Percentiles rank a stretch among this genome's conserved stretches.
phyloP scores from a whole-genome alignment of 2,797 vertebrate genomes.

The Brachymystax lenok region DNA sequence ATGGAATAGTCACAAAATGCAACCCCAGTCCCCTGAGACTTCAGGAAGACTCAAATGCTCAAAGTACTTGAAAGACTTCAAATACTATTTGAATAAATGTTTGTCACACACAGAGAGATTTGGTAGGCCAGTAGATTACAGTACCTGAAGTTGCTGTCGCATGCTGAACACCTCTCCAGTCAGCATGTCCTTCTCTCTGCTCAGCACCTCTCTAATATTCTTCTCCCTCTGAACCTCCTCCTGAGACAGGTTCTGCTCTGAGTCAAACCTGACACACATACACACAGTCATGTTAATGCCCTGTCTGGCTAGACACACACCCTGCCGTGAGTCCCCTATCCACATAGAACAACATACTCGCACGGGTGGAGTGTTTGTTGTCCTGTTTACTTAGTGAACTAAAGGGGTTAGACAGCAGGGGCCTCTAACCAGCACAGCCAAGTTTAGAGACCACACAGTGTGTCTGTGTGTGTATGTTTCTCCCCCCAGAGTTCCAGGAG shows the following conservation, averaged over 20 bases:
- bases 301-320: background rate
- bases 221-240: conserved; percentile 92
- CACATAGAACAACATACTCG: background rate
- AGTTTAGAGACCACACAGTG: too few relatives aligned
- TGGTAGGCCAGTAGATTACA: background rate
- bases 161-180: conserved; percentile 87
- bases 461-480: too few relatives aligned
- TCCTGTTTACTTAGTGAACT: conserved; percentile 19
- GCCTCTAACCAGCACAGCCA: background rate
- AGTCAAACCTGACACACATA: conserved; percentile 85
- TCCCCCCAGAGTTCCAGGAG: too few relatives aligned
- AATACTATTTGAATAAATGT: background rate
- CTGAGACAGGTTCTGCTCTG: conserved; percentile 84
- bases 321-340: too few relatives aligned
- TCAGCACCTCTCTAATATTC: conserved; percentile 87
- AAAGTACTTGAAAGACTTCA: too few relatives aligned
- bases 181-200: conserved; percentile 89
- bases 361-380: background rate
- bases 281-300: background rate
- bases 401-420: conserved; percentile 9
- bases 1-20: background rate
- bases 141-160: conserved; percentile 91
- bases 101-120: background rate
- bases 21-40: too few relatives aligned
- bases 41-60: too few relatives aligned